Evolutionary conservation across 1,140 invertebrate genomes (phyloP).

Genomic region (Anastatus disparis): DNA sequence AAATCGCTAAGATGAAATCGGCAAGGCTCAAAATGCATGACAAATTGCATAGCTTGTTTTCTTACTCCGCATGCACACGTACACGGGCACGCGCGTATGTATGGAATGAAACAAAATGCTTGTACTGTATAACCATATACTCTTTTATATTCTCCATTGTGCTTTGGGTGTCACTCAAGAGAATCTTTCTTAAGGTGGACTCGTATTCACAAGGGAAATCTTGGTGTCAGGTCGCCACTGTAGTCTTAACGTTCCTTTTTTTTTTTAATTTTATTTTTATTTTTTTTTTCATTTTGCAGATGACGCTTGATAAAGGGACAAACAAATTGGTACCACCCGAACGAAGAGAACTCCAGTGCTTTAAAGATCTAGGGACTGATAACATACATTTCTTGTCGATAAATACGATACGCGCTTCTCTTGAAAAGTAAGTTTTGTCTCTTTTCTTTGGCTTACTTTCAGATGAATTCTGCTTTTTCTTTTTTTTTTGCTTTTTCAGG

Average conservation of each 20-base stretch:
- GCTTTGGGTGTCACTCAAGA: constrained; percentile 55
- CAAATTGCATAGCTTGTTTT: constrained; percentile 55
- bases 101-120: constrained; percentile 57
- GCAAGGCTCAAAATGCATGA: constrained; percentile 57
- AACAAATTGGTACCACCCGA: constrained; percentile 63
- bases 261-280: too few species aligned
- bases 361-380: constrained; percentile 50
- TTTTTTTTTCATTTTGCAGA: constrained; percentile 41
- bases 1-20: constrained; percentile 60
- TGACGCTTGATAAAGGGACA: constrained; percentile 59
- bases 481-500: too few species aligned
- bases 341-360: constrained; percentile 38
- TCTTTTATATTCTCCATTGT: constrained; percentile 60
- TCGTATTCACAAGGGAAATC: too few species aligned
- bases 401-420: constrained; percentile 45
- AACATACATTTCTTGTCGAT: constrained; percentile 53
- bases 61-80: too few species aligned
- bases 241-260: too few species aligned
- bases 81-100: too few species aligned
- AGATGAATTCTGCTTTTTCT: background rate
- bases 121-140: too few species aligned
- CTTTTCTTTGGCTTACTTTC: background rate
- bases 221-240: too few species aligned
- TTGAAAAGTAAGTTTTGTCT: too few species aligned
- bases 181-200: too few species aligned